Evolutionary conservation across 2,113 vertebrate genomes (phyloP), one percentile per base, ranked within the genome.

Genomic region (Phoenicopterus ruber): DNA sequence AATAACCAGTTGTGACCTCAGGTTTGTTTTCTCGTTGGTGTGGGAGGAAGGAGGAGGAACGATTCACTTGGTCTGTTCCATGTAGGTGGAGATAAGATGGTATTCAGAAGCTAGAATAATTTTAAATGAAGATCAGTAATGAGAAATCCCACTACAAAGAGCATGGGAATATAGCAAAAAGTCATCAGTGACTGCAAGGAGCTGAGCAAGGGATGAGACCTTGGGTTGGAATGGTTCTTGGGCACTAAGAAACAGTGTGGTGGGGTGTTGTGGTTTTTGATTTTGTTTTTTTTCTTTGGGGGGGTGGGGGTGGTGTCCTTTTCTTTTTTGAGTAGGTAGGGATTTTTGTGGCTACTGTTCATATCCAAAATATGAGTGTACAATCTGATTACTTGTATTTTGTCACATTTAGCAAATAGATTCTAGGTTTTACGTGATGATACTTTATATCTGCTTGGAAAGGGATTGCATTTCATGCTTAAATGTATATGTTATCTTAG

Each of bases 41-140:
- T 91, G 50, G 85, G 73, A 93, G n/a, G 65, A 74, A 79, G 40
- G 57, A 74, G 63, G 52, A 89, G 36, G 70, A 93, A 86, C 18
- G 0, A 83, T 81, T 88, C 34, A 36, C 47, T 97, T 85, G 40
- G 46, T 69, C 61, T 93, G 46, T 25, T 72, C 42, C 90, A 73
- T 63, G 80, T 93, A 58, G 70, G 57, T 66, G 58, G 62, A 76
- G 57, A 52, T 62, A 93, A 72, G 54, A 91, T 66, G 57, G 50
- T 87, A 79, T 84, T 87, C 54, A 91, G 86, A 81, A 83, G 32
- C 40, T 25, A 36, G 69, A 83, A 67, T 69, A 55, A 81, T 78
- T 92, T 38, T 29, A 81, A 78, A 42, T 90, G 26, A 80, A 63
- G 55, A 78, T 54, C 50, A 20, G 47, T 84, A 82, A 92, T 44